Base-by-base conservation (phyloP, 1,140 invertebrate species). In the Eumaeus atala region DNA sequence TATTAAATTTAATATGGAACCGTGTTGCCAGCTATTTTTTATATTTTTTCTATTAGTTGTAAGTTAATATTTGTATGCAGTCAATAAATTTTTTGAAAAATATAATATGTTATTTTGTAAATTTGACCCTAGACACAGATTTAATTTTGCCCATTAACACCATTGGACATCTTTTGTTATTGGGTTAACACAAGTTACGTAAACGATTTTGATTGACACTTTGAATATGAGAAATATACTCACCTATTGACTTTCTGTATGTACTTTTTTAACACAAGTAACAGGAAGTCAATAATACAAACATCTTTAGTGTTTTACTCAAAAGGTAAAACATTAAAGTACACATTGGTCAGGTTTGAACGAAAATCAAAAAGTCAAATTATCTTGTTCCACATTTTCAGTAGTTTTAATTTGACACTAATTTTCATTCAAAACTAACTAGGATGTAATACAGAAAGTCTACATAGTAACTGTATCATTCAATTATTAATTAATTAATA, bases 171-270 rank as follows among this genome's bases (percentile, higher is more conserved):
- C 58, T 62, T 66, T 66, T 64, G 67, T 76, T 82, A 75, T 59
- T 54, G 69, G 65, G 78, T 82, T 82, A 83, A 75, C 66, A 77
- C 62, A 79, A 44, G 12, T 60, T 48, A 59, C 11, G 48, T 58
- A 61, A 70, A 70, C 65, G 65, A 64, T 67, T 74, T 71, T 67
- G 82, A 85, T 85, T 86, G 83, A 84, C 83, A 86, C 83, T 86
- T 84, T 86, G 80, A 84, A 84, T 67, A 70, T 62, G 57, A 56
- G 51, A 42, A 48, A 61, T 28, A 42, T 40, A 44, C 40, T 44
- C 16, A 44, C 14, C 40, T 9, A 17, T 44, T 44, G 40, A 44
- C 40, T 44, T 44, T 44, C 40, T 17, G 40, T 40, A 40, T 40
- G 16, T 44, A 44, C 16, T 9, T 17, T 44, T 28, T 44, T 14